Evolutionary conservation across 64 coral and sea anemone species (phyloP).

Genomic region (Dendrophyllia cribrosa): DNA sequence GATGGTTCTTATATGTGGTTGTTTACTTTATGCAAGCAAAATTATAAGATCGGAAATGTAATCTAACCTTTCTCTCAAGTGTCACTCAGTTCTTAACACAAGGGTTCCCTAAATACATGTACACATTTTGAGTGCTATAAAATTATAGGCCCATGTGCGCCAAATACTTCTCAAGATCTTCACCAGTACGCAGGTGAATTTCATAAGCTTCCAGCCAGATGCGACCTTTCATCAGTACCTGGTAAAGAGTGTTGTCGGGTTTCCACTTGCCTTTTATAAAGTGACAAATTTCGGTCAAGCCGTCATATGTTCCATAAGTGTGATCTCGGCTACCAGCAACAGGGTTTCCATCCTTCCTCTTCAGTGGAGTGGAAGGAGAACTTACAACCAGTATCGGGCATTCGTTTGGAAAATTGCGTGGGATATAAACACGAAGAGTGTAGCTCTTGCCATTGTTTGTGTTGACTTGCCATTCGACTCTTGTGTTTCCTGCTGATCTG

Average conservation of each 20-base stretch:
- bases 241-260: conserved; percentile 65
- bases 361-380: conserved; percentile 42
- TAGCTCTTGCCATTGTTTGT: conserved; percentile 46
- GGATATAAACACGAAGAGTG: conserved; percentile 57
- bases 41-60: too few species aligned
- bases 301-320: conserved; percentile 43
- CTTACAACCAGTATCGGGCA: conserved; percentile 63
- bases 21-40: too few species aligned
- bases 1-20: too few species aligned
- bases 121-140: too few species aligned
- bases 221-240: conserved; percentile 83
- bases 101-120: too few species aligned
- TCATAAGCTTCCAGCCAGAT: conserved; percentile 96
- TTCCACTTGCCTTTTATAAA: conserved; percentile 49
- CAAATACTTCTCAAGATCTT: conserved; percentile 29
- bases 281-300: conserved; percentile 77
- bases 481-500: conserved; percentile 2
- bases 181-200: conserved; percentile 43
- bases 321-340: neutral
- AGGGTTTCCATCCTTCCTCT: neutral
- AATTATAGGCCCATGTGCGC: neutral
- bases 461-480: conserved; percentile 11
- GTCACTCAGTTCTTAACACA: too few species aligned
- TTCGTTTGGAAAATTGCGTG: conserved; percentile 71
- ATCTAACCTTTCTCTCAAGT: too few species aligned